Evolutionary conservation across 2,797 vertebrate species (phyloP), one percentile per base, ranked within the genome.

Genomic region (Sebastes dallii): DNA sequence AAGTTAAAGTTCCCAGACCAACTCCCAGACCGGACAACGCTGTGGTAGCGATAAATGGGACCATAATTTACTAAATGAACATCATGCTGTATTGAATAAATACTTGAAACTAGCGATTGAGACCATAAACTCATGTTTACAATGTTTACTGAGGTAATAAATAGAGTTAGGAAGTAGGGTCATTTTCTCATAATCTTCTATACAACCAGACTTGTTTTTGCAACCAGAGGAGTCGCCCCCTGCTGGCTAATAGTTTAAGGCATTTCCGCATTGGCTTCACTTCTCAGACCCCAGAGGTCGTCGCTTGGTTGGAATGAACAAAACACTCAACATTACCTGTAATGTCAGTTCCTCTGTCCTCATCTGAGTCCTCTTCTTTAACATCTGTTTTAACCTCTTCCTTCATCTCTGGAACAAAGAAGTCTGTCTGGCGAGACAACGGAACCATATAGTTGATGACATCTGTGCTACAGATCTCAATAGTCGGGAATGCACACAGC

Each of bases 321-420:
- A 32, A 42, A 54, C 3, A 13, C 5, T 39, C 27, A 52, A 27
- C 25, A 9, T 64, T 86, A 95, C 94, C 97, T 95, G 97, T 95
- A 83, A 96, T 95, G 74, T 99, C 97, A 27, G 94, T 94, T 25
- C 95, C 96, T 90, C 95, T 84, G 4, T 97, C 96, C 16, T 95
- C 95, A 0, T 96, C 94, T 3, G 95, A 94, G 27, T 91, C 95
- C 54, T 96, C 96, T 0, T 92, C 95, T 90, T 96, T 97, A 87
- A 94, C 89, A n/a, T 97, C 96, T 9, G 90, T 55, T 82, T 89
- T 93, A 14, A 86, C 75, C 30, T 96, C 90, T 32, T 97, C 96
- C 91, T 94, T 96, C 95, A 96, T 94, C 92, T 99, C 98, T 8
- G 98, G 98, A 62, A 99, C 98, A 1, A 97, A 98, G 94, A 99